Evolutionary conservation across 2,797 vertebrate genomes (phyloP).

Genomic region (Pantherophis alleghaniensis): DNA sequence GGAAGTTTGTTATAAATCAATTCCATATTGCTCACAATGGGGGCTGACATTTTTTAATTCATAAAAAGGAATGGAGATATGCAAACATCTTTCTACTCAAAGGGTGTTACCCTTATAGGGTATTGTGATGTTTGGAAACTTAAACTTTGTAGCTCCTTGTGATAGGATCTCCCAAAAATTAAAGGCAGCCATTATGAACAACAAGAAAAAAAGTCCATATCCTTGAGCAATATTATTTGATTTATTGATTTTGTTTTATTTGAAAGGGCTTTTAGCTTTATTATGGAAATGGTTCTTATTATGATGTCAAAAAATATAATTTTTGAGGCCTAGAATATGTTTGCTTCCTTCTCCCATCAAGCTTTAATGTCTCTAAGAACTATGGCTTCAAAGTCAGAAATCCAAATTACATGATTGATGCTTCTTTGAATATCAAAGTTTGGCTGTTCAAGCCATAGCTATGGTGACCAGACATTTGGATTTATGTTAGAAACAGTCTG

Average conservation of each 20-base stretch:
- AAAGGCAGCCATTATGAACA: neutral
- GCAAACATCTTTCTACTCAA: neutral
- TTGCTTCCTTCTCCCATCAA: neutral
- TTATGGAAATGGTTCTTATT: constrained; percentile 54
- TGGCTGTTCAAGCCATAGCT: constrained; percentile 68
- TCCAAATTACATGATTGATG: constrained; percentile 73
- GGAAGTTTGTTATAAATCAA: neutral
- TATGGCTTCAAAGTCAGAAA: constrained; percentile 69
- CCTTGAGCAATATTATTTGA: neutral
- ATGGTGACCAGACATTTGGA: neutral
- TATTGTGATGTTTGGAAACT: neutral
- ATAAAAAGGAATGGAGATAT: neutral
- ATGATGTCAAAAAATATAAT: constrained; percentile 42
- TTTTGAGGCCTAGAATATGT: constrained; percentile 62
- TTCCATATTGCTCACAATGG: neutral
- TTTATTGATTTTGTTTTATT: neutral
- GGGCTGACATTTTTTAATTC: neutral
- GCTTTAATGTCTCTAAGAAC: constrained; percentile 67
- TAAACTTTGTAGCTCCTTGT: neutral
- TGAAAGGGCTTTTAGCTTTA: neutral
- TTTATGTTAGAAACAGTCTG: neutral
- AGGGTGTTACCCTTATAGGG: neutral
- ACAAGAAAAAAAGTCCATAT: neutral
- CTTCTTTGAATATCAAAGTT: constrained; percentile 74
- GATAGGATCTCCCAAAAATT: neutral